phyloP scores from a whole-genome alignment of 53 echinoderm and acorn worm genomes.

The Mesocentrotus franciscanus region DNA sequence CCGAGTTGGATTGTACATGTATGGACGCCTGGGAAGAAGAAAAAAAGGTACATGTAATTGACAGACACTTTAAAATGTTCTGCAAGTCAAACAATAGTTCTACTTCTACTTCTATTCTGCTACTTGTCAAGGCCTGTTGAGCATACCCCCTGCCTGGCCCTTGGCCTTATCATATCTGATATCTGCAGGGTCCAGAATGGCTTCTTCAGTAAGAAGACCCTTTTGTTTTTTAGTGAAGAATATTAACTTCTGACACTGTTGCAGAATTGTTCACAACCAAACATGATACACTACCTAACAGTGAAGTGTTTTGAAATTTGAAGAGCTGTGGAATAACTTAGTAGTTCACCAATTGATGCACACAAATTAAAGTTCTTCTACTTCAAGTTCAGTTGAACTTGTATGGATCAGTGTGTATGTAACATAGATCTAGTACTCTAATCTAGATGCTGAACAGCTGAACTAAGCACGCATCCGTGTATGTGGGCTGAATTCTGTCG shows the following conservation, averaged over 20 bases:
- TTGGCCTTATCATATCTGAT: no score
- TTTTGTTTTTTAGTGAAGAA: neutral
- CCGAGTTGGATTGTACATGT: no score
- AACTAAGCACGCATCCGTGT: neutral
- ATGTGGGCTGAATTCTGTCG: neutral
- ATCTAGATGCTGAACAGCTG: neutral
- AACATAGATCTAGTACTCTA: neutral
- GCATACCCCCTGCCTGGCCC: no score
- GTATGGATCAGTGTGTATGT: neutral
- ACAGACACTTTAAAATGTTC: no score
- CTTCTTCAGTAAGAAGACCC: neutral
- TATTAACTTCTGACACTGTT: neutral
- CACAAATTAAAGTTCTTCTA: neutral
- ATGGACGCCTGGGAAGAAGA: no score
- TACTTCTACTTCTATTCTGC: no score
- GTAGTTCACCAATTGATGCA: neutral
- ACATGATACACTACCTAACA: neutral
- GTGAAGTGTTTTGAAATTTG: no score
- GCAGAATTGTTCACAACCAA: no score
- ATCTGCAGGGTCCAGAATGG: neutral
- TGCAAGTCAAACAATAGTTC: no score
- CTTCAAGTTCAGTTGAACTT: neutral
- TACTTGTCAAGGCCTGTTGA: no score
- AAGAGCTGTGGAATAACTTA: no score
- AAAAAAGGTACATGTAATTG: no score